A percentile compares a stretch with the other conserved stretches of the same genome.
These are phyloP conservation scores for Nysson spinosus DNA, from an alignment of 2,888 invertebrate species.

Conservation along the genomic window DNA sequence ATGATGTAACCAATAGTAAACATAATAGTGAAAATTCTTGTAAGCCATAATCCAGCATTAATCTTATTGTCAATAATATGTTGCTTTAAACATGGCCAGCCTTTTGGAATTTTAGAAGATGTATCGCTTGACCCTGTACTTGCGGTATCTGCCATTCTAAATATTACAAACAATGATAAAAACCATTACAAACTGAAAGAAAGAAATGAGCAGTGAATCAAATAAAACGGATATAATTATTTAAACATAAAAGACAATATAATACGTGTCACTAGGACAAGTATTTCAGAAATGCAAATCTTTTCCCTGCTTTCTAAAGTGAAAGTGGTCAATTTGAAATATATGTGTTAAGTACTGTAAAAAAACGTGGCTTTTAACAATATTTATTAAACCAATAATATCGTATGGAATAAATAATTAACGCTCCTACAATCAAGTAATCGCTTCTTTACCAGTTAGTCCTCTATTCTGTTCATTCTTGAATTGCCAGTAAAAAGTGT, in stretches of 20 bases:
- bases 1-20: slow-evolving; percentile 91
- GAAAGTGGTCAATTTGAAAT: slow-evolving; percentile 40
- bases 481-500: too few species aligned
- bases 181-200: background rate
- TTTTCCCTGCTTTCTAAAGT: slow-evolving; percentile 47
- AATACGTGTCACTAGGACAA: background rate
- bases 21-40: slow-evolving; percentile 89
- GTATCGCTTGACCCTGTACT: slow-evolving; percentile 54
- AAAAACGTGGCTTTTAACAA: too few species aligned
- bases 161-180: background rate
- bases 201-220: background rate
- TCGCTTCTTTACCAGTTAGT: too few species aligned
- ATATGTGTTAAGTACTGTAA: too few species aligned
- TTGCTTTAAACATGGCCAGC: slow-evolving; percentile 83
- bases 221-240: too few species aligned
- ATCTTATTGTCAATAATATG: slow-evolving; percentile 91
- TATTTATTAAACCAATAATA: too few species aligned
- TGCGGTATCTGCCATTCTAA: slow-evolving; percentile 68
- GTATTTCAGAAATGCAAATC: slow-evolving; percentile 21
- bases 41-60: slow-evolving; percentile 91
- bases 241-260: too few species aligned
- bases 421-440: too few species aligned
- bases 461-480: too few species aligned
- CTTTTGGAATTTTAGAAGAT: slow-evolving; percentile 75
- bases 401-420: background rate